Conservation (phyloP, 2,888 invertebrate genomes). For the Acanthococcus lagerstroemiae region DNA sequence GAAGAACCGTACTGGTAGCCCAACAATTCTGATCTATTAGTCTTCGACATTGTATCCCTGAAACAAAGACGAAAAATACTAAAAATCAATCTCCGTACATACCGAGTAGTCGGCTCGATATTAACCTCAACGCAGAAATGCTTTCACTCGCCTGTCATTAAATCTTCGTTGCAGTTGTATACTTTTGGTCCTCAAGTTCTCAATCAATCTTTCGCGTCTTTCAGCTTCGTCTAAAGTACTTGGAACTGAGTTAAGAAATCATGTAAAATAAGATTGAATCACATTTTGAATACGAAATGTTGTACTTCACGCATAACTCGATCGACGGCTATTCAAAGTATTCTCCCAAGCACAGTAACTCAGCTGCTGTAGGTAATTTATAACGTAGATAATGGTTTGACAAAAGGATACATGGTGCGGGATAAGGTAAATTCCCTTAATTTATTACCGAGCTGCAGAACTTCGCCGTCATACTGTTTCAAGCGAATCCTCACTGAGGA, state of each 20-base stretch:
- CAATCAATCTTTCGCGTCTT: slow-evolving; percentile 51
- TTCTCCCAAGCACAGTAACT: background rate
- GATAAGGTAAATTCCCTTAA: slow-evolving; percentile 45
- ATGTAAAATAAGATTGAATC: background rate
- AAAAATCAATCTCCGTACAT: background rate
- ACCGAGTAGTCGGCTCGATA: background rate
- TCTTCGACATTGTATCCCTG: slow-evolving; percentile 20
- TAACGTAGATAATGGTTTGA: slow-evolving; percentile 1
- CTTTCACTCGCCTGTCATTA: slow-evolving; percentile 6
- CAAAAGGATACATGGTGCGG: slow-evolving; percentile 42
- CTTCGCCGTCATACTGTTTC: slow-evolving; percentile 53
- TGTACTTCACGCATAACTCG: too few species aligned
- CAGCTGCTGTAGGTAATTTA: background rate
- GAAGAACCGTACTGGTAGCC: background rate
- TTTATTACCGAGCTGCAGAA: slow-evolving; percentile 49
- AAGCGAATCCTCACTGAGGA: slow-evolving; percentile 50
- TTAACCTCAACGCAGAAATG: background rate
- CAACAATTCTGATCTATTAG: slow-evolving; percentile 8
- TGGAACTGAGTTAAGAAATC: slow-evolving; percentile 37
- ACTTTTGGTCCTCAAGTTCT: slow-evolving; percentile 51
- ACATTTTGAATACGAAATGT: background rate
- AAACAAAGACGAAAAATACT: background rate
- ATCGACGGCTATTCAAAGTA: background rate
- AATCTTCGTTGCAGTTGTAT: slow-evolving; percentile 47
- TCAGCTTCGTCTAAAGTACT: slow-evolving; percentile 55